Evolutionary conservation across 2,113 vertebrate genomes (phyloP), one percentile per base, ranked within the genome.

Genomic region (Channa argus): DNA sequence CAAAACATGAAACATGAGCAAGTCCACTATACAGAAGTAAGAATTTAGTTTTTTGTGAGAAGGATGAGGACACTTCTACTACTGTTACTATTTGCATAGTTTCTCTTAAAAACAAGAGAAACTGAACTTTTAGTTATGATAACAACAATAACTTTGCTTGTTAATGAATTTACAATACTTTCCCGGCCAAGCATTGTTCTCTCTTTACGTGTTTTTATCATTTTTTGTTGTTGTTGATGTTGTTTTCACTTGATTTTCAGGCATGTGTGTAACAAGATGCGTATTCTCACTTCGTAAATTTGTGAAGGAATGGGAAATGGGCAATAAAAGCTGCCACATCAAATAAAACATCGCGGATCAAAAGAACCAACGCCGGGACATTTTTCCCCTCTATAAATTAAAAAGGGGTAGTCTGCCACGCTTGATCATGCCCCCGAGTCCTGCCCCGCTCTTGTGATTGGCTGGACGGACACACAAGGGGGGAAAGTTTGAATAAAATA

Each of bases 401-500:
- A 85, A 89, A 66, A 78, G 85, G 81, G 82, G 68, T 51, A 86
- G 84, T 87, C 89, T 87, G 82, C 80, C 83, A 86, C 82, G 74
- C 88, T 90, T 85, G 90, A 91, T 79, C 91, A 83, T 93, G 89
- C 88, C 86, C 24, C 72, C 2, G 73, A 84, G 89, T 82, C 90
- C 91, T 88, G 88, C 91, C 91, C 89, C 92, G 79, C 89, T 67
- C 11, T 77, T 59, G 79, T 68, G 87, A 95, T 95, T 95, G 94
- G 94, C 82, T 84, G 73, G 14, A 44, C 46, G 52, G 71, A 82
- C 71, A 78, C 82, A 83, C 86, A 88, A 89, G 89, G 88, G 93
- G 89, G 88, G 90, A 88, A 92, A 92, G 91, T 94, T 94, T 92
- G 89, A 93, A 94, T 94, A 95, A 95, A 95, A 94, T 91, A 90